phyloP scores from a whole-genome alignment of 2,113 vertebrate species.

The Aplodontia rufa region DNA sequence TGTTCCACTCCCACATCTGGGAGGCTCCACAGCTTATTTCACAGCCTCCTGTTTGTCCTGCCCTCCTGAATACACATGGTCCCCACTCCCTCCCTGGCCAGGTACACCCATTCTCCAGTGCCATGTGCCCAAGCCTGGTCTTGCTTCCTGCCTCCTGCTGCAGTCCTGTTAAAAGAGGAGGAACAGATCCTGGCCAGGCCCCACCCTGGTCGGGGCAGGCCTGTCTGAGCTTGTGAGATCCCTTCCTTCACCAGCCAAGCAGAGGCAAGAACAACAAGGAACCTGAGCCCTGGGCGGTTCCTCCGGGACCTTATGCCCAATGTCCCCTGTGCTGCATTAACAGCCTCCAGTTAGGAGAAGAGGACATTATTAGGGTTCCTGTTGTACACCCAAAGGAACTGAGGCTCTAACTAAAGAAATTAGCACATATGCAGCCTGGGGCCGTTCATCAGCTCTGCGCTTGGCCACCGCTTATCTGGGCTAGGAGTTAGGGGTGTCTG shows the following conservation, averaged over 20 bases:
- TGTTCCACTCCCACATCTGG: not conserved
- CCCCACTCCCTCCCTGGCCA: not conserved
- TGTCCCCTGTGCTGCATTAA: not conserved
- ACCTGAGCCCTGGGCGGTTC: not conserved
- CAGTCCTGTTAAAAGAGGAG: not conserved
- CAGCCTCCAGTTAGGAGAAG: not conserved
- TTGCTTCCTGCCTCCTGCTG: not conserved
- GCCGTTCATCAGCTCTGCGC: not conserved
- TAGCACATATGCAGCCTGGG: not conserved
- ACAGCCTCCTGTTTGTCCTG: not conserved
- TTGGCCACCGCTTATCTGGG: accelerated
- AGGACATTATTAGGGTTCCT: not conserved
- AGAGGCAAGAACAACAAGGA: not conserved
- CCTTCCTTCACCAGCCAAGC: not conserved
- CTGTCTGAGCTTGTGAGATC: not conserved
- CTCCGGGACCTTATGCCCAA: not conserved
- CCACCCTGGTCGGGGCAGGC: not conserved
- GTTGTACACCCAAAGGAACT: not conserved
- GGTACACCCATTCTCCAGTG: too few relatives aligned
- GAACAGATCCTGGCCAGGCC: not conserved
- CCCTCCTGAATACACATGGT: not conserved
- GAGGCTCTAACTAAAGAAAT: not conserved
- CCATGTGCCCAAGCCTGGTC: not conserved
- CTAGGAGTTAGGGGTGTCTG: not conserved
- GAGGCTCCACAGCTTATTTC: not conserved